Evolutionary conservation across 2,797 vertebrate species (phyloP).

Genomic region (Taeniopygia guttata): DNA sequence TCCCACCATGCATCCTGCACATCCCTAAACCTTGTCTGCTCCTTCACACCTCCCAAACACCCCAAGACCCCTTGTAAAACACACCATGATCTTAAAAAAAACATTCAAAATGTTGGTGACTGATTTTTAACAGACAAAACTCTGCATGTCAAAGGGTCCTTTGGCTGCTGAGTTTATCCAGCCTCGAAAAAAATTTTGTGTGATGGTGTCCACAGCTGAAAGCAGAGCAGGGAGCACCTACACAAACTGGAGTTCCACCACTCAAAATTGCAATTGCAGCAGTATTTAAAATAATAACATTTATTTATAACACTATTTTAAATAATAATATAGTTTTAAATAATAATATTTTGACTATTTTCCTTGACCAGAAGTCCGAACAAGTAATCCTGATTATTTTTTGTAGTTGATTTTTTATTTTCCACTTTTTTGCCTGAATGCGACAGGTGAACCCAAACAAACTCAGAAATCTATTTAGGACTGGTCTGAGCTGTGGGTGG

Average conservation of each 20-base stretch:
- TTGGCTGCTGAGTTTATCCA: background rate
- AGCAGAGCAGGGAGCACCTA: background rate
- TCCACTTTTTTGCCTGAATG: background rate
- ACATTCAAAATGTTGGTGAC: background rate
- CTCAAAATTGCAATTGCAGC: background rate
- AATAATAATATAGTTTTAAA: background rate
- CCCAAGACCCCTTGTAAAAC: background rate
- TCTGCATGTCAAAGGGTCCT: background rate
- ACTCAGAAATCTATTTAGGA: background rate
- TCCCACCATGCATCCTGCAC: background rate
- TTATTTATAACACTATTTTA: background rate
- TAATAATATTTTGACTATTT: background rate
- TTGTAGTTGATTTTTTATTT: too few relatives aligned
- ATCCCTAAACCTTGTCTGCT: background rate
- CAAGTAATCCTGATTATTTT: background rate
- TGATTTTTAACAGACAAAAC: background rate
- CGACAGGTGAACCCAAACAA: background rate
- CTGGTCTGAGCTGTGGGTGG: background rate
- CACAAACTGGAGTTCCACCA: background rate
- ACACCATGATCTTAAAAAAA: rapidly evolving
- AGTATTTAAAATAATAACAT: background rate
- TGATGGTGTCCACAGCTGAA: background rate
- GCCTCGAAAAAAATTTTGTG: background rate
- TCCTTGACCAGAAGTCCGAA: rapidly evolving
- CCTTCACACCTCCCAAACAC: background rate